Conservation (phyloP, 2,888 invertebrate species). For the Drosophila falleni region DNA sequence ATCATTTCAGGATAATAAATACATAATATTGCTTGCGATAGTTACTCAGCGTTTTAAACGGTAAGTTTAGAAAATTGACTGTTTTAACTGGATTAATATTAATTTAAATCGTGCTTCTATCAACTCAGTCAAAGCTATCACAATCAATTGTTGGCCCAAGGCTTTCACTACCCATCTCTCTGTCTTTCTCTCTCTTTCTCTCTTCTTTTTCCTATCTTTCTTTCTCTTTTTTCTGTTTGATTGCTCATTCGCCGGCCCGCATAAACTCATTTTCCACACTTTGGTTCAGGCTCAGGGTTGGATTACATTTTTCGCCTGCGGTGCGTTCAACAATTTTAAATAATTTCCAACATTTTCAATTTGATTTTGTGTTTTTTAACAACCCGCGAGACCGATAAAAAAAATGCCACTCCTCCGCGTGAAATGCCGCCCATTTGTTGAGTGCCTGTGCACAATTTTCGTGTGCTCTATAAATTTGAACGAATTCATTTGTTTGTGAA, state of each 20-base stretch:
- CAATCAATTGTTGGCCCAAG: slow-evolving; percentile 19
- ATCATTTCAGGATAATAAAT: slow-evolving; percentile 22
- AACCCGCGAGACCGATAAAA: slow-evolving; percentile 19
- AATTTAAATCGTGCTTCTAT: slow-evolving; percentile 13
- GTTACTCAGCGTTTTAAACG: slow-evolving; percentile 4
- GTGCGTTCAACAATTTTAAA: slow-evolving; percentile 23
- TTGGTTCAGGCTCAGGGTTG: not conserved
- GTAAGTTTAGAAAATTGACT: slow-evolving; percentile 10
- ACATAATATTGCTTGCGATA: not conserved
- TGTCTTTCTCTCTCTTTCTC: not conserved
- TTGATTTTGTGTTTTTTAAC: slow-evolving; percentile 30
- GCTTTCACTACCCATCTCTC: not conserved
- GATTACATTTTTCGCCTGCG: slow-evolving; percentile 3
- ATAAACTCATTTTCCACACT: slow-evolving; percentile 21
- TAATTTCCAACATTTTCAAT: slow-evolving; percentile 42
- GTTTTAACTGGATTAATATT: not conserved
- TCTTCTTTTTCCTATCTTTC: not conserved
- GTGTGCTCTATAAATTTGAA: slow-evolving; percentile 62
- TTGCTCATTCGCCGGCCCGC: slow-evolving; percentile 1
- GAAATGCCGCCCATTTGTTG: slow-evolving; percentile 16
- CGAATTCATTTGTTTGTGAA: slow-evolving; percentile 64
- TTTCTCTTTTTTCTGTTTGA: not conserved
- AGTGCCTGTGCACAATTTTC: slow-evolving; percentile 43
- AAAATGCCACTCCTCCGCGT: slow-evolving; percentile 24
- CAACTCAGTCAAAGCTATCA: slow-evolving; percentile 21